Evolutionary conservation across 1,140 invertebrate species (phyloP), one percentile per base, ranked within the genome.

Genomic region (Cryptotermes secundus): DNA sequence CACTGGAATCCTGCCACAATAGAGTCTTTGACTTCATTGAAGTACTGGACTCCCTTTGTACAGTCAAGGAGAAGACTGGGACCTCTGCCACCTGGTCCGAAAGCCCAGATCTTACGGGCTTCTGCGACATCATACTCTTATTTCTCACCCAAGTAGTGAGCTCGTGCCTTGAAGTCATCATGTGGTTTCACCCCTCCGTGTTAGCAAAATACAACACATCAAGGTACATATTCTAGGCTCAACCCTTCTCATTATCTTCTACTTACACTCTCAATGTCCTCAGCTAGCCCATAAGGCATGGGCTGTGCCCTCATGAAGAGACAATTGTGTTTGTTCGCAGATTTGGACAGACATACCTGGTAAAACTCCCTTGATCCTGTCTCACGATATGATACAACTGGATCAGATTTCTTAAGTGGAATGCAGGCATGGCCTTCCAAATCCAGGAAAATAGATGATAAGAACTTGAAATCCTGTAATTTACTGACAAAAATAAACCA

Each of bases 1-100:
- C 99, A 99, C 90, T 99, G 98, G 95, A 99, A 99, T 86, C 99
- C 99, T 91, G 98, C 99, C 84, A 99, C 97, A 87, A 99, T 97
- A 34, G 97, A 99, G 90, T 99, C 99, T 94, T 98, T 99, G 93
- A 97, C 99, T 96, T 95, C 99, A 89, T 97, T 99, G 89, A 97
- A 95, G 92, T 95, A 99, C 93, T 98, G 96, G 84, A 97, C 96
- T 92, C 98, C 99, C 91, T 99, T 99, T 85, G 99, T 98, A 90
- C 97, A 98, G 93, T 99, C 99, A 79, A 99, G 93, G 84, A 99
- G 90, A 86, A 99, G 93, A 91, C 99, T 99, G 86, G 99, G 98
- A 81, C 99, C 99, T 87, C 96, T 99, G 84, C 97, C 97, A 88
- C 99, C 99, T 87, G 99, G 99, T 85, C 99, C 99, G 91, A 99